A percentile compares a stretch with the other conserved stretches of the same genome.
Evolutionary conservation across 2,888 invertebrate species (phyloP).

Genomic region (Himalopsyche japonica): DNA sequence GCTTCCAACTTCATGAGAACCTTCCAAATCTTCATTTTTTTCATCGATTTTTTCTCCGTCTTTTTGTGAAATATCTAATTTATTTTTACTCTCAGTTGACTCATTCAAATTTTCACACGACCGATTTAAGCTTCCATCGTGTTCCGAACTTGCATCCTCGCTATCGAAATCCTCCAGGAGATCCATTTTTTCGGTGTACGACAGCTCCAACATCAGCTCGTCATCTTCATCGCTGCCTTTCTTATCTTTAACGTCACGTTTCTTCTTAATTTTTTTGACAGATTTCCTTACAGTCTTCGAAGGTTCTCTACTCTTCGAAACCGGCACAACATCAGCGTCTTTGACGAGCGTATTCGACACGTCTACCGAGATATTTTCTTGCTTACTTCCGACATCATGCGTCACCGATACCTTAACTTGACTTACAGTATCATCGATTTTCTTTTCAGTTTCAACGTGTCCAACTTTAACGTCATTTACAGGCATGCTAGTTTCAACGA

Average conservation of each 20-base stretch:
- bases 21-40: neutral
- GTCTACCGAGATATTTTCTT: neutral
- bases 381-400: neutral
- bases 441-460: neutral
- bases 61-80: neutral
- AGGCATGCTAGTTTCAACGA: neutral
- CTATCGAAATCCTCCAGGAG: constrained; percentile 53
- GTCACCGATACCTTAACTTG: neutral
- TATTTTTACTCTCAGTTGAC: neutral
- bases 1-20: neutral
- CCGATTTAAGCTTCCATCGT: constrained; percentile 35
- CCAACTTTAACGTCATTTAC: neutral
- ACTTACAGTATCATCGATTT: neutral
- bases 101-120: constrained; percentile 6
- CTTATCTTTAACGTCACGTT: constrained; percentile 41
- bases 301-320: neutral
- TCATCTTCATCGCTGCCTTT: constrained; percentile 49
- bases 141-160: constrained; percentile 43
- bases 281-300: neutral
- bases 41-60: neutral
- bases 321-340: no score
- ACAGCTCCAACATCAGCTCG: constrained; percentile 55
- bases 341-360: no score
- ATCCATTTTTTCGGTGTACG: constrained; percentile 58
- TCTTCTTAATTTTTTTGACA: constrained; percentile 49